Percentiles rank a stretch among this genome's conserved stretches.
These are phyloP conservation scores for Antheraea assamensis DNA, from an alignment of 2,888 invertebrate genomes.

Conservation along the genomic window DNA sequence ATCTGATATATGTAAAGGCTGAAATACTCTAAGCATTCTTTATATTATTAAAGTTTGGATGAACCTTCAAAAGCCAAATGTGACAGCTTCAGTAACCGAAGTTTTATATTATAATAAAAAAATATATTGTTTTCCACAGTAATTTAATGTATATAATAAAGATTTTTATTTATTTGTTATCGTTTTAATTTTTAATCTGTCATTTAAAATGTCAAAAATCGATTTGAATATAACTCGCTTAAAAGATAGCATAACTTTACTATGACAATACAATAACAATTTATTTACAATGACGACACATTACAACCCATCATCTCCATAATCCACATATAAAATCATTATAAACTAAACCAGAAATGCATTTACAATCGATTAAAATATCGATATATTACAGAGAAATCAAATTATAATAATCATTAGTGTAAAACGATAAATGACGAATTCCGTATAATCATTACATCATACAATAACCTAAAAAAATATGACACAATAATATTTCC, in stretches of 20 bases:
- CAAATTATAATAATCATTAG: background rate
- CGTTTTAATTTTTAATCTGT: slow-evolving; percentile 32
- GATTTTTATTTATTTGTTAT: slow-evolving; percentile 71
- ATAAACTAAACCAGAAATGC: background rate
- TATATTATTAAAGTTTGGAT: slow-evolving; percentile 59
- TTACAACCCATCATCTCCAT: background rate
- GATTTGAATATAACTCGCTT: background rate
- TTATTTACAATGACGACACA: background rate
- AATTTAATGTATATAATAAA: slow-evolving; percentile 81
- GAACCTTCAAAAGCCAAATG: slow-evolving; percentile 54
- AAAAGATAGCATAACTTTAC: no score
- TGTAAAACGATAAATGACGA: background rate
- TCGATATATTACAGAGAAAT: background rate
- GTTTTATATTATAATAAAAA: slow-evolving; percentile 64
- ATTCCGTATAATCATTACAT: background rate
- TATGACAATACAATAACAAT: background rate
- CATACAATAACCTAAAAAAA: background rate
- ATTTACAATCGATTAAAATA: background rate
- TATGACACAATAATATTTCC: background rate
- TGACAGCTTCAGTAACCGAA: slow-evolving; percentile 77
- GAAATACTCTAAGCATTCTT: slow-evolving; percentile 63
- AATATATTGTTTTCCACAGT: slow-evolving; percentile 69
- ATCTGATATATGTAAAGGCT: slow-evolving; percentile 73
- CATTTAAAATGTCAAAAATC: background rate
- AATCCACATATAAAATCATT: no score